These are phyloP conservation scores for Patiria miniata DNA, from an alignment of 35 echinoderm and acorn worm species.

Conservation along the genomic window DNA sequence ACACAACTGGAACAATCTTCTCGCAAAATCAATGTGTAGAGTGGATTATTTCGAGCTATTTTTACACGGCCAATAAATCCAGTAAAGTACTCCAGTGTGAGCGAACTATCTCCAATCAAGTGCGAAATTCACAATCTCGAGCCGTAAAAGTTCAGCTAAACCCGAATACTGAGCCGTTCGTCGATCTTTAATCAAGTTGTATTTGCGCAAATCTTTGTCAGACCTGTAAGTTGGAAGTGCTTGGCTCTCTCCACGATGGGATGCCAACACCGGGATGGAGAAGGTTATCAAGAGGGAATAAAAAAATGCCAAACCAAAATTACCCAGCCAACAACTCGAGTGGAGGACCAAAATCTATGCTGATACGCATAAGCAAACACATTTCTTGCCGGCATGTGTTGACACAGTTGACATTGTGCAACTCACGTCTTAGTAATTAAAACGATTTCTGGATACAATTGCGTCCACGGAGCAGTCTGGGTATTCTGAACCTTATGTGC, in stretches of 20 bases:
- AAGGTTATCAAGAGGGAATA: not conserved
- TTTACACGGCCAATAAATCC: too few relatives aligned
- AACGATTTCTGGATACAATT: not conserved
- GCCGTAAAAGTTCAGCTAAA: constrained; percentile 14
- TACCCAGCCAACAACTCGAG: not conserved
- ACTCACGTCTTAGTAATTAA: constrained; percentile 20
- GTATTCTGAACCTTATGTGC: not conserved
- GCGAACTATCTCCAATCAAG: constrained; percentile 5
- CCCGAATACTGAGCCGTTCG: not conserved
- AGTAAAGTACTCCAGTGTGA: too few relatives aligned
- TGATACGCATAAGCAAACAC: not conserved
- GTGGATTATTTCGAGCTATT: too few relatives aligned
- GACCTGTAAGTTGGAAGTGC: too few relatives aligned
- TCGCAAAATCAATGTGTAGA: too few relatives aligned
- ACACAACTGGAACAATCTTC: too few relatives aligned
- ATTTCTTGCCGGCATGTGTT: not conserved
- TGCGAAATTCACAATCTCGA: not conserved
- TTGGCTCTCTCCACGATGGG: too few relatives aligned
- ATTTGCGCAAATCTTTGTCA: too few relatives aligned
- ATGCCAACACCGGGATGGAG: too few relatives aligned
- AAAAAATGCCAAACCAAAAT: not conserved
- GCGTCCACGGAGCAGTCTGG: not conserved
- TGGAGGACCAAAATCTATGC: not conserved
- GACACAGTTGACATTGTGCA: constrained; percentile 25
- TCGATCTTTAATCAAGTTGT: too few relatives aligned